Base-by-base conservation (phyloP, 2,113 vertebrate genomes). In the Thomomys bottae region DNA sequence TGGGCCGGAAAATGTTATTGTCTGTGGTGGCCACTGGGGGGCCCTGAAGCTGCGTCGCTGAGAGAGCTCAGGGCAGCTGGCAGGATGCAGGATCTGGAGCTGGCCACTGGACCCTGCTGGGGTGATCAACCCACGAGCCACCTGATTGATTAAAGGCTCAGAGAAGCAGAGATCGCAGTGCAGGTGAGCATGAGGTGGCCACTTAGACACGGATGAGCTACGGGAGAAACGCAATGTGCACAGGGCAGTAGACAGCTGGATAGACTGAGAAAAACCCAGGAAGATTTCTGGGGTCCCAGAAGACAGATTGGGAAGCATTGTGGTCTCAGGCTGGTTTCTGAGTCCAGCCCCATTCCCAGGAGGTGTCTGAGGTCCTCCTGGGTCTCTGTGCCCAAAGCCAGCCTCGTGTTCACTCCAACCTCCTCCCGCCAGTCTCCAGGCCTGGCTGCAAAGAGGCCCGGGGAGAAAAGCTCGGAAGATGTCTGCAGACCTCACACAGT, bases 341-440 rank as follows among this genome's bases (percentile, higher is more conserved):
- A 64, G 26, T 17, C 9, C 38, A 14, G 2, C 10, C 24, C n/a
- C n/a, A n/a, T n/a, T n/a, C n/a, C n/a, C n/a, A n/a, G n/a, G n/a
- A 32, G 30, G 0, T 3, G 1, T 32, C 34, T n/a, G 7, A 0
- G 2, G 45, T 14, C 17, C 67, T 17, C 42, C 18, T 45, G 2
- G 8, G 30, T 2, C 10, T 26, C 54, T 2, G 20, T 28, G 32
- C 24, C 70, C 0, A 20, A 12, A 9, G 23, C 12, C 7, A 61
- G 26, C 36, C 40, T 20, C 21, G 1, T 34, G 32, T 32, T 5
- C 23, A 18, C 38, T 17, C 36, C 79, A 15, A 21, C 11, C 28
- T 7, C 5, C 36, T 20, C 1, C 12, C 7, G 8, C 4, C 23
- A 36, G 8, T n/a, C 81, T 73, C 59, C n/a, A 6, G 42, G 26